Base-by-base conservation (phyloP, 1,140 invertebrate genomes). In the Drosophila carrolli region DNA sequence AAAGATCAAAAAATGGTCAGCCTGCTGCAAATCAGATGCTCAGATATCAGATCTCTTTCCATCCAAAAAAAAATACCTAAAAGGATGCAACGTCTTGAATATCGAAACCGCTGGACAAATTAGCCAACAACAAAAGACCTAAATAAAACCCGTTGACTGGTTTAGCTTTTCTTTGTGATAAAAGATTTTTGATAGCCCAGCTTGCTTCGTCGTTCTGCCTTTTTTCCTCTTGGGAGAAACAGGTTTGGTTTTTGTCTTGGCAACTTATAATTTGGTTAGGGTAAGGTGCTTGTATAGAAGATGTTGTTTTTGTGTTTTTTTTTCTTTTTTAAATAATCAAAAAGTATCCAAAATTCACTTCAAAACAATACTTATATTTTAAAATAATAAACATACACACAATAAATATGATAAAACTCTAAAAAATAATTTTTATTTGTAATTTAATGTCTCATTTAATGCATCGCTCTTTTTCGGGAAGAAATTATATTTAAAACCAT, bases 101-200 rank as follows among this genome's bases (percentile, higher is more conserved):
- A 78, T 58, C 53, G 71, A 48, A 43, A 62, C 60, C 65, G 51
- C 50, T 41, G 44, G 75, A 75, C 63, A 85, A 84, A 84, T 84
- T 78, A 81, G 81, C 67, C 37, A 83, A 43, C 54, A 40, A 29
- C 35, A 37, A 14, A 44, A 9, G 23, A 38, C 29, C 37, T 14
- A 65, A 66, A 75, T 57, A 57, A 73, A 76, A 66, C 41, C 54
- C 54, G 53, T 73, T 62, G 68, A 80, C 58, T 72, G 61, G 37
- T 63, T 62, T 44, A 51, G 53, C 48, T 75, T 57, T 67, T 73
- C 76, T 50, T 80, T 68, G 51, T 78, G 82, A 85, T 86, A 78
- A 78, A 86, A 78, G 41, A 68, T 73, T 78, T 67, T 61, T 68
- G 78, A 88, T 88, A 78, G 70, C 75, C 48, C 70, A 50, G 44